These are phyloP conservation scores for Hipparchia semele DNA, from an alignment of 2,888 invertebrate genomes.

Conservation along the genomic window DNA sequence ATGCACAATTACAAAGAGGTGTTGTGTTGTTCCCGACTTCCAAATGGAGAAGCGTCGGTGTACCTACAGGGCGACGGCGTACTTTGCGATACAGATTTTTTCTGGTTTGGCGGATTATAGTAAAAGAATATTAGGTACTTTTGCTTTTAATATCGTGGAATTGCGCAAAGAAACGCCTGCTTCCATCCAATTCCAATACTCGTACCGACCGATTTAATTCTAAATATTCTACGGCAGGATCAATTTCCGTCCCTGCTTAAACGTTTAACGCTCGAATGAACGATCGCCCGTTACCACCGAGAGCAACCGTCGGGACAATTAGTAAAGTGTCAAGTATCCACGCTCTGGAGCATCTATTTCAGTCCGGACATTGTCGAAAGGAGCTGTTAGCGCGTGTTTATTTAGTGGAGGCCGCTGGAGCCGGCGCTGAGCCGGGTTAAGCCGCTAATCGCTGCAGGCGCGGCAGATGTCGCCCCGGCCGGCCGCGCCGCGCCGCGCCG, in stretches of 20 bases:
- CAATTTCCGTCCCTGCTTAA: neutral
- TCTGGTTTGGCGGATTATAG: too few species aligned
- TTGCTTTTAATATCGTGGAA: too few species aligned
- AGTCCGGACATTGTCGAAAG: conserved; percentile 26
- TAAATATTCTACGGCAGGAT: neutral
- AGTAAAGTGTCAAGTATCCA: conserved; percentile 9
- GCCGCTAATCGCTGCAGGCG: conserved; percentile 14
- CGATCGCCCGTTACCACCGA: neutral
- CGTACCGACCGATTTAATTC: too few species aligned
- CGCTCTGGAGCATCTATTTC: conserved; percentile 26
- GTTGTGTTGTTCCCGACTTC: too few species aligned
- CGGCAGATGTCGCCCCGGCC: conserved; percentile 35
- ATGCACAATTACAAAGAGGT: too few species aligned
- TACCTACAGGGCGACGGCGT: too few species aligned
- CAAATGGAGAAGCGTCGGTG: too few species aligned
- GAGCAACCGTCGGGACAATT: conserved; percentile 10
- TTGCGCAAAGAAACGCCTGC: too few species aligned
- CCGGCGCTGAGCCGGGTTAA: conserved; percentile 31
- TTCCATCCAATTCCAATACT: too few species aligned
- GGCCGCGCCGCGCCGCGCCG: conserved; percentile 1
- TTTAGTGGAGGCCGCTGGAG: conserved; percentile 23
- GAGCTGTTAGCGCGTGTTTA: conserved; percentile 31
- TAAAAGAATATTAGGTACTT: too few species aligned
- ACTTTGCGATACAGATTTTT: too few species aligned
- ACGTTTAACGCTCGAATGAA: neutral